Percentiles rank a stretch among this genome's conserved stretches.
Conservation (phyloP, 2,113 vertebrate species). For the Martes martes region DNA sequence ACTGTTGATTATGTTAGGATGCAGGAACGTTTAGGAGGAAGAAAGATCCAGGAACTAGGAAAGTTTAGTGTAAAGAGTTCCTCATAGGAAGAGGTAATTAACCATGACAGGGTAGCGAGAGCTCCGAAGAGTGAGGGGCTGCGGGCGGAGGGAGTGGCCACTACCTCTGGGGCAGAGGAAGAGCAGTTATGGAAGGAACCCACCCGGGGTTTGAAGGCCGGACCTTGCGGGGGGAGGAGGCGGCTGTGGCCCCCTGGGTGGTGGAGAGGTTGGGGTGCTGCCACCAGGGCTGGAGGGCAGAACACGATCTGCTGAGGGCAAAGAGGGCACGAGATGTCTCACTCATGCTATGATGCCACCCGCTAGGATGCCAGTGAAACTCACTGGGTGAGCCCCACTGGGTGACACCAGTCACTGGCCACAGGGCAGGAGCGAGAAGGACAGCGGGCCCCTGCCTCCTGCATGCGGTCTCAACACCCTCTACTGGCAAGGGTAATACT, state of each 20-base stretch:
- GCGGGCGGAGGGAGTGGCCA: not conserved
- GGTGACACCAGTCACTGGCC: not conserved
- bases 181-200: not conserved
- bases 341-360: not conserved
- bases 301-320: not conserved
- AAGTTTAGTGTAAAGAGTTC: not conserved
- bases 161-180: not conserved
- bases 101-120: not conserved
- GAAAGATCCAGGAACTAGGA: too few relatives aligned
- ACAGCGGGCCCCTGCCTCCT: not conserved
- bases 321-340: too few relatives aligned
- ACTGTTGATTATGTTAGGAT: not conserved
- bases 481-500: not conserved
- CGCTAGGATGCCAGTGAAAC: not conserved
- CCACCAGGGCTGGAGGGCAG: not conserved
- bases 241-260: not conserved
- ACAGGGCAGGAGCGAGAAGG: not conserved
- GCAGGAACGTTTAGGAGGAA: not conserved
- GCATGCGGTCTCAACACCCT: not conserved
- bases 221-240: not conserved
- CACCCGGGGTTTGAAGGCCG: not conserved
- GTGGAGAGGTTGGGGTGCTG: not conserved
- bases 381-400: not conserved
- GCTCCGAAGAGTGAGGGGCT: not conserved
- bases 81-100: not conserved